Conservation (phyloP, 2,888 invertebrate genomes). For the Belgica antarctica region DNA sequence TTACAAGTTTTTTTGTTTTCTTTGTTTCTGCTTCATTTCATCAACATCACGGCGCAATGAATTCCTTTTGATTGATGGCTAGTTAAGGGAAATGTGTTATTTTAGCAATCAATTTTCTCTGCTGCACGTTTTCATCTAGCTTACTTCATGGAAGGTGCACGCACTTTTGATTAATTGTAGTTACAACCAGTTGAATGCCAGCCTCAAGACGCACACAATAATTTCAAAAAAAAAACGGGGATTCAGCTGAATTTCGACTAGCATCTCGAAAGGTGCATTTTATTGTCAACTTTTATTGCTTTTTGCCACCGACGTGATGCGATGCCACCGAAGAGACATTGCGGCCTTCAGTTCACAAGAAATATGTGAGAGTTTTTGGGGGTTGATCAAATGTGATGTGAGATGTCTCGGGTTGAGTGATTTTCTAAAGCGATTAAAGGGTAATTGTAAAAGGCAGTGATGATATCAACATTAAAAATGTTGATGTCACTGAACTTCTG, state of each 20-base stretch:
- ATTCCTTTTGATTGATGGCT: constrained; percentile 15
- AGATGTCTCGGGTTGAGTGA: no score
- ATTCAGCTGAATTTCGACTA: constrained; percentile 23
- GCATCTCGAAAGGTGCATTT: constrained; percentile 38
- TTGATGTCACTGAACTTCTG: neutral
- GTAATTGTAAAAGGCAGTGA: no score
- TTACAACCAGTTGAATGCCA: constrained; percentile 8
- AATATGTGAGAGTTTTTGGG: constrained; percentile 9
- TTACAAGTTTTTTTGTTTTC: neutral
- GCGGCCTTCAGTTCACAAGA: constrained; percentile 34
- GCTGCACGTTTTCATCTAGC: neutral
- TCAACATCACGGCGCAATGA: neutral
- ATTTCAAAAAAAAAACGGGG: neutral
- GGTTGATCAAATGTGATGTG: no score
- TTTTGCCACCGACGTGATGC: constrained; percentile 39
- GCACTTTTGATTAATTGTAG: constrained; percentile 14
- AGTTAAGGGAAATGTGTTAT: constrained; percentile 11
- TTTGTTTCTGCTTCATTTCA: constrained; percentile 11
- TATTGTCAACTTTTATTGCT: constrained; percentile 42
- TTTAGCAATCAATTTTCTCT: constrained; percentile 16
- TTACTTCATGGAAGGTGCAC: neutral
- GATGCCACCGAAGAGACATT: neutral
- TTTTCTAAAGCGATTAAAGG: no score
- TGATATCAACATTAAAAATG: no score
- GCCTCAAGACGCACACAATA: neutral